Evolutionary conservation across 2,888 invertebrate species (phyloP).

Genomic region (Eremobia ochroleuca): DNA sequence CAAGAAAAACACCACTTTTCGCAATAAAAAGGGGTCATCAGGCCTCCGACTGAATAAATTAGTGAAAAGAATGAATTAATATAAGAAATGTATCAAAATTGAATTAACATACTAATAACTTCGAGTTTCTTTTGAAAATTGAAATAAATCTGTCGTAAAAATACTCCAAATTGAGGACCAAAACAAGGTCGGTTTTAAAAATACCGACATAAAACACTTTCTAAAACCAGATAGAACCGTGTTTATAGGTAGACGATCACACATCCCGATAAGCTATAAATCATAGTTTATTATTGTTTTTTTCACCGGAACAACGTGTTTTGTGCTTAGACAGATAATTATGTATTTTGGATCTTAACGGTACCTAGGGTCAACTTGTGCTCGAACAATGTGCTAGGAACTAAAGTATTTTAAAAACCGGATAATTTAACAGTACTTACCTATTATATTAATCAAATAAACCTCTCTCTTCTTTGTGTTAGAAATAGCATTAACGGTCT

Average conservation of each 20-base stretch:
- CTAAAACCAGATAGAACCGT: constrained; percentile 60
- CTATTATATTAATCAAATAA: constrained; percentile 34
- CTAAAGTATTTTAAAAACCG: constrained; percentile 15
- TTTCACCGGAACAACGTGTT: background rate
- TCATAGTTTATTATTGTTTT: constrained; percentile 10
- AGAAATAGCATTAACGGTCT: constrained; percentile 67
- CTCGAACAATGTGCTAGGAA: background rate
- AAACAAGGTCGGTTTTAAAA: constrained; percentile 41
- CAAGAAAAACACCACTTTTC: constrained; percentile 17
- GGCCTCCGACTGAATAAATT: background rate
- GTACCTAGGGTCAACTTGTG: background rate
- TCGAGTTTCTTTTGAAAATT: constrained; percentile 16
- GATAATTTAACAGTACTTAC: constrained; percentile 24
- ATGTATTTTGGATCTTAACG: constrained; percentile 19
- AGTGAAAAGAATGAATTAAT: background rate
- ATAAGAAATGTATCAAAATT: constrained; percentile 14
- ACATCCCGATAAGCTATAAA: constrained; percentile 20
- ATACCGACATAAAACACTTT: constrained; percentile 47
- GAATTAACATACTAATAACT: constrained; percentile 21
- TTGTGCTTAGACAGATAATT: background rate
- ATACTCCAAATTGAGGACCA: constrained; percentile 20
- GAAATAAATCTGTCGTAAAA: constrained; percentile 18
- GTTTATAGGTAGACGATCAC: constrained; percentile 35
- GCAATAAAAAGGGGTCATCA: constrained; percentile 12
- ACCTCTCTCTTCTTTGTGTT: constrained; percentile 7